Conservation (phyloP, 2,113 vertebrate species). For the Amia ocellicauda region DNA sequence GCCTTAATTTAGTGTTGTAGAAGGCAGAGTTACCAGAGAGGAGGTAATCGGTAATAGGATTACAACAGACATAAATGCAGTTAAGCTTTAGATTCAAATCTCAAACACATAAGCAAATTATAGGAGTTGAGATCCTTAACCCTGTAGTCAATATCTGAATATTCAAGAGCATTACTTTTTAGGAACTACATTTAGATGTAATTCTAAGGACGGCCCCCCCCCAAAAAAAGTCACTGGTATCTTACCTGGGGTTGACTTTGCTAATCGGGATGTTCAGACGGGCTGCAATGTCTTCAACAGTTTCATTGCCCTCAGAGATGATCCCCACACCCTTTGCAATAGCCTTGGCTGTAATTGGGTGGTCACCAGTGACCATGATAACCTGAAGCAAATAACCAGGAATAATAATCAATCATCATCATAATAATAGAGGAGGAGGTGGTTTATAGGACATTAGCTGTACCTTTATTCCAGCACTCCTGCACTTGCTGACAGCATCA, state of each 20-base stretch:
- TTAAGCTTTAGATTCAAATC: too few relatives aligned
- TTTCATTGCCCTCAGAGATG: constrained; percentile 92
- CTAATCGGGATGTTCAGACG: constrained; percentile 82
- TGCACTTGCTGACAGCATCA: constrained; percentile 86
- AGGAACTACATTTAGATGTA: too few relatives aligned
- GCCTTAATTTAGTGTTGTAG: too few relatives aligned
- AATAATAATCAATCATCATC: not conserved
- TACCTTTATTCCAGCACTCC: constrained; percentile 91
- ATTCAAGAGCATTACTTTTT: too few relatives aligned
- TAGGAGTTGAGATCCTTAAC: too few relatives aligned
- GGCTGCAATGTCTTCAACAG: constrained; percentile 85
- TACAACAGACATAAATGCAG: too few relatives aligned
- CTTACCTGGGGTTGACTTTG: constrained; percentile 84
- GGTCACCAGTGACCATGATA: constrained; percentile 92
- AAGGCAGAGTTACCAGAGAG: too few relatives aligned
- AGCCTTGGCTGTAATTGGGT: constrained; percentile 92
- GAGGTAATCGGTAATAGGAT: too few relatives aligned
- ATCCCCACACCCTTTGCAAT: constrained; percentile 93
- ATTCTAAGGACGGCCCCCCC: too few relatives aligned
- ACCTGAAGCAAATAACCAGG: constrained; percentile 58
- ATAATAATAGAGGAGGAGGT: not conserved
- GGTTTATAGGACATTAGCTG: not conserved
- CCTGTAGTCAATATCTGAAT: too few relatives aligned
- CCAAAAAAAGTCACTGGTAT: constrained; percentile 9
- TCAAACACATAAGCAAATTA: too few relatives aligned